Evolutionary conservation across 1,140 invertebrate genomes (phyloP).

Genomic region (Drosophila equinoxialis): DNA sequence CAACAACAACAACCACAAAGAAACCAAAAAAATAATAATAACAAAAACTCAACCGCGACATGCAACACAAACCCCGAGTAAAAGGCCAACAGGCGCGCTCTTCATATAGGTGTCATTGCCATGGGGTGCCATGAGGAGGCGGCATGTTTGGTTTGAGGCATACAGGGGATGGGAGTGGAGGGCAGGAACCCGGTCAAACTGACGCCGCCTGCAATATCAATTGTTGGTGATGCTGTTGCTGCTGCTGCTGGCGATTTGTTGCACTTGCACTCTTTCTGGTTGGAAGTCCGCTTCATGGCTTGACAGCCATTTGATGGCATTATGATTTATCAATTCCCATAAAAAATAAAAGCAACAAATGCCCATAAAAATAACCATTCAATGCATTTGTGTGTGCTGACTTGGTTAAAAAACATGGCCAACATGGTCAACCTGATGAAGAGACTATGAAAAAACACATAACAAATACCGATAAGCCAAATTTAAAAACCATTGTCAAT

Average conservation of each 20-base stretch:
- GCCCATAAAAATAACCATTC: conserved; percentile 16
- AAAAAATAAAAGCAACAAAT: conserved; percentile 29
- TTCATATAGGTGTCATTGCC: conserved; percentile 38
- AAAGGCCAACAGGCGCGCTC: conserved; percentile 23
- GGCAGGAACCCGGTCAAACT: background rate
- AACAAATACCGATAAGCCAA: background rate
- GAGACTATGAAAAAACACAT: background rate
- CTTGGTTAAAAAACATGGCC: background rate
- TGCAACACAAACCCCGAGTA: conserved; percentile 16
- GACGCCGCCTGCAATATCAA: conserved; percentile 16
- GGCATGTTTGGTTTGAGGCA: background rate
- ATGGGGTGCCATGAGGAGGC: background rate
- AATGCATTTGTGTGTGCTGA: background rate
- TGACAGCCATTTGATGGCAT: conserved; percentile 38
- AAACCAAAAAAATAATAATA: conserved; percentile 17
- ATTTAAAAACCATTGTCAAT: background rate
- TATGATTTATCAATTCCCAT: conserved; percentile 54
- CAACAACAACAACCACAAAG: background rate
- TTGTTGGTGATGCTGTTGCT: background rate
- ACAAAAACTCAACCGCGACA: conserved; percentile 30
- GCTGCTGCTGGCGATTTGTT: conserved; percentile 4
- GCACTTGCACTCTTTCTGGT: conserved; percentile 21
- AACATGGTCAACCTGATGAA: background rate
- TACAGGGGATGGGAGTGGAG: background rate
- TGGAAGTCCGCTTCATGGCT: background rate